Evolutionary conservation across 2,888 invertebrate genomes (phyloP).

Genomic region (Drosophila prostipennis): DNA sequence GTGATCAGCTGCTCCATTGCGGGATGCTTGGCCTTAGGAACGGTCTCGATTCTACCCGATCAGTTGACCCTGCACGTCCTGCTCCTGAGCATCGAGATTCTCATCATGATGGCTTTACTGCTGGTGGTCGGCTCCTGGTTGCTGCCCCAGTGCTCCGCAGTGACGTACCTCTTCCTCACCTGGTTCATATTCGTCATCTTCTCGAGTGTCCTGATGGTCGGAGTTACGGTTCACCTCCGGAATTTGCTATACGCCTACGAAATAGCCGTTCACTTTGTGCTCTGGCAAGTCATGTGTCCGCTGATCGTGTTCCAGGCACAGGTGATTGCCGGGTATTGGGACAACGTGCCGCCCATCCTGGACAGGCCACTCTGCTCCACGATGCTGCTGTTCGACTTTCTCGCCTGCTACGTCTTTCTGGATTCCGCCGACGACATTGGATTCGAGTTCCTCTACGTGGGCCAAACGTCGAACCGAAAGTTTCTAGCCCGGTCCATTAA

Average conservation of each 20-base stretch:
- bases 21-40: slow-evolving; percentile 37
- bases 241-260: neutral
- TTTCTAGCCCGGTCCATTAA: slow-evolving; percentile 5
- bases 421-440: slow-evolving; percentile 13
- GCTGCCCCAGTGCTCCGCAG: slow-evolving; percentile 10
- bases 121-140: slow-evolving; percentile 42
- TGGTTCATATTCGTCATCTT: neutral
- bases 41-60: slow-evolving; percentile 20
- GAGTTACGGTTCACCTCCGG: neutral
- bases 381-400: slow-evolving; percentile 52
- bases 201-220: neutral
- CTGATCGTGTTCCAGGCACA: slow-evolving; percentile 55
- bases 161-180: slow-evolving; percentile 14
- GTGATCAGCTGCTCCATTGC: slow-evolving; percentile 35
- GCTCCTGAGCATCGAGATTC: slow-evolving; percentile 31
- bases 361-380: slow-evolving; percentile 57
- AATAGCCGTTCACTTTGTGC: neutral
- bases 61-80: neutral
- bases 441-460: neutral
- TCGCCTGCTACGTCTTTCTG: slow-evolving; percentile 38
- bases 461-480: rapidly evolving
- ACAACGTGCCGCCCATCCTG: slow-evolving; percentile 17
- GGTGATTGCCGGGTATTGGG: slow-evolving; percentile 49
- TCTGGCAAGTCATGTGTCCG: slow-evolving; percentile 41
- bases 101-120: slow-evolving; percentile 35